These are phyloP conservation scores for Pachymerium ferrugineum DNA, from an alignment of 2,888 invertebrate genomes.

Conservation along the genomic window DNA sequence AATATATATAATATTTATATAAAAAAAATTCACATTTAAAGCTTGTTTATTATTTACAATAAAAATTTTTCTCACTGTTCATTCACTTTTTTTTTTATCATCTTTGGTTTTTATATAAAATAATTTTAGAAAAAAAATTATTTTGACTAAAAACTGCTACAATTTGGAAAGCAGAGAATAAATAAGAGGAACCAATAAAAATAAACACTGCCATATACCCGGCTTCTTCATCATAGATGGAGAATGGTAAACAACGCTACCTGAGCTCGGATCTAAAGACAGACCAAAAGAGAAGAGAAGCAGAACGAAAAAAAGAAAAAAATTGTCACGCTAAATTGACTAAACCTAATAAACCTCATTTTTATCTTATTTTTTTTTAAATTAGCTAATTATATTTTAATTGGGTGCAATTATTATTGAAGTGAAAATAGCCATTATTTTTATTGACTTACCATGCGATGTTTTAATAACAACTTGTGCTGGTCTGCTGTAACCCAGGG, in stretches of 20 bases:
- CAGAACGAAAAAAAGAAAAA: slow-evolving; percentile 9
- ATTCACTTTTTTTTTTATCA: background rate
- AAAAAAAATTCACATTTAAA: background rate
- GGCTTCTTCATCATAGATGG: background rate
- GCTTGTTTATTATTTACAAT: background rate
- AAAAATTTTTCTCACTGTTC: background rate
- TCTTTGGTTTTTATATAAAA: too few species aligned
- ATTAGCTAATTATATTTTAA: too few species aligned
- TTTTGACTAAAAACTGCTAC: slow-evolving; percentile 2
- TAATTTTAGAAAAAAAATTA: background rate
- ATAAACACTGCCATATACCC: slow-evolving; percentile 20
- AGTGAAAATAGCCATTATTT: background rate
- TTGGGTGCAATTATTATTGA: too few species aligned
- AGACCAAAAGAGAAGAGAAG: slow-evolving; percentile 32
- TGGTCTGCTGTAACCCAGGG: slow-evolving; percentile 73
- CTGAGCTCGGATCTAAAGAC: slow-evolving; percentile 40
- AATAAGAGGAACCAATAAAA: background rate
- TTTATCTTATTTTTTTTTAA: too few species aligned
- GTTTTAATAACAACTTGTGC: slow-evolving; percentile 75
- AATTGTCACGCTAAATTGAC: too few species aligned
- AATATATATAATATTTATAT: background rate
- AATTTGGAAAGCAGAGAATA: background rate
- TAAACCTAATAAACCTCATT: too few species aligned
- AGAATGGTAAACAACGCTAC: slow-evolving; percentile 23
- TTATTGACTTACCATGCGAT: slow-evolving; percentile 62